Evolutionary conservation across 1,140 invertebrate species (phyloP), one percentile per base, ranked within the genome.

Genomic region (Drosophila pectinifera): DNA sequence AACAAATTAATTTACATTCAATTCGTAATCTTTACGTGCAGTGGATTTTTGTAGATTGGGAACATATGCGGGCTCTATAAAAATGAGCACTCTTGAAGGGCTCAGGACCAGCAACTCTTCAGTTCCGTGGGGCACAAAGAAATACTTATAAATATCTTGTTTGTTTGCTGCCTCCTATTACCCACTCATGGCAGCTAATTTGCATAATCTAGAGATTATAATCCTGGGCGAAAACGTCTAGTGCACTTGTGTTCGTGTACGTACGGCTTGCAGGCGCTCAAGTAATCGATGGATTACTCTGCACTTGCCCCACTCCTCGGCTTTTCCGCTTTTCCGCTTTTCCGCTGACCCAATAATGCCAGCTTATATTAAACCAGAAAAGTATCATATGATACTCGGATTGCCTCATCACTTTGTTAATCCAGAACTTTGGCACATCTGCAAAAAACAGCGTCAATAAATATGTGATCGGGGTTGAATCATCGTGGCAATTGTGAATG

Each of bases 221-320:
- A 61, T 68, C 74, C 79, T 74, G 48, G 59, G 38, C 22, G 26
- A 59, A 70, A 75, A 53, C 54, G 58, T 45, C 26, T 49, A 24
- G 46, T 43, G 65, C 65, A 72, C 53, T 70, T 34, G 65, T 59
- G 36, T 16, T 11, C 28, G 41, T 58, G 42, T 67, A 31, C 53
- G 49, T 36, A 46, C 42, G 63, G 26, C 34, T 38, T 55, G 67
- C 41, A 62, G 48, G 45, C 58, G 74, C 63, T 54, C 57, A 75
- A 75, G 63, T 70, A 84, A 83, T 84, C 77, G 79, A 82, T 82
- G 78, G 64, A 85, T 80, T 83, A 84, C 74, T 42, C 34, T 51
- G 42, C 58, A 56, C 67, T 45, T 45, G 34, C 51, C 55, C 24
- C 18, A 38, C 49, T 39, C 31, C 38, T n/a, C 10, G 18, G 31